These are phyloP conservation scores for Alcedo quadribrachys DNA, from an alignment of 2,797 vertebrate genomes.

Conservation along the genomic window DNA sequence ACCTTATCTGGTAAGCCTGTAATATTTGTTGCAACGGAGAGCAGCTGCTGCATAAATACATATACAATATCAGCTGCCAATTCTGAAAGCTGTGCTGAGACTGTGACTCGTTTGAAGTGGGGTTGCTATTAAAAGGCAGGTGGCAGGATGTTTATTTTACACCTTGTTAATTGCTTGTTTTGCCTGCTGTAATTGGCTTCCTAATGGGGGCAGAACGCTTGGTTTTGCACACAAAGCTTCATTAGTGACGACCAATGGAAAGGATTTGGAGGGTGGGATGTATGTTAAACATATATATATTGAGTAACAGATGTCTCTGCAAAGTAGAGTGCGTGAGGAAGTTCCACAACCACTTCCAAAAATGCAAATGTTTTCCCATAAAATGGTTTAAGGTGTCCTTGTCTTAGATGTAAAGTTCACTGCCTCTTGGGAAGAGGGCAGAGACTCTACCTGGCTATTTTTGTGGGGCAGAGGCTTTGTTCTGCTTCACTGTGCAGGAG, in stretches of 20 bases:
- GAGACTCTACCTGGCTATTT: not conserved
- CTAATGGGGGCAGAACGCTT: slow-evolving; percentile 63
- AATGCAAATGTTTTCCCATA: not conserved
- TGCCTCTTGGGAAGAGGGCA: not conserved
- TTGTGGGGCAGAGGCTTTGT: not conserved
- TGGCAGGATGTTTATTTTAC: slow-evolving; percentile 73
- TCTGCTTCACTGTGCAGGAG: not conserved
- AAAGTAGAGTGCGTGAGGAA: slow-evolving; percentile 13
- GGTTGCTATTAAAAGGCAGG: slow-evolving; percentile 67
- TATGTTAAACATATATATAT: not conserved
- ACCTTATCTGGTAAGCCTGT: slow-evolving; percentile 71
- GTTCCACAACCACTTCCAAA: not conserved
- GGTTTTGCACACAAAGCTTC: slow-evolving; percentile 53
- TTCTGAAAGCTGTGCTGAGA: slow-evolving; percentile 50
- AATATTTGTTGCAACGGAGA: slow-evolving; percentile 67
- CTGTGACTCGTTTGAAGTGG: slow-evolving; percentile 59
- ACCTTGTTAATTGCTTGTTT: slow-evolving; percentile 76
- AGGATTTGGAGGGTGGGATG: slow-evolving; percentile 46
- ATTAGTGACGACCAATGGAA: slow-evolving; percentile 41
- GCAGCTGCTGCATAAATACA: slow-evolving; percentile 74
- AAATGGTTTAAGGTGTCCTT: not conserved
- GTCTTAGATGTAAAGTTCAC: not conserved
- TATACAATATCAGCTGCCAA: slow-evolving; percentile 62
- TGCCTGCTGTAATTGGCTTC: slow-evolving; percentile 63
- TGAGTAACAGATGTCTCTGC: slow-evolving; percentile 46